These are phyloP conservation scores for Syncerus caffer DNA, from an alignment of 2,797 vertebrate genomes.

Conservation along the genomic window DNA sequence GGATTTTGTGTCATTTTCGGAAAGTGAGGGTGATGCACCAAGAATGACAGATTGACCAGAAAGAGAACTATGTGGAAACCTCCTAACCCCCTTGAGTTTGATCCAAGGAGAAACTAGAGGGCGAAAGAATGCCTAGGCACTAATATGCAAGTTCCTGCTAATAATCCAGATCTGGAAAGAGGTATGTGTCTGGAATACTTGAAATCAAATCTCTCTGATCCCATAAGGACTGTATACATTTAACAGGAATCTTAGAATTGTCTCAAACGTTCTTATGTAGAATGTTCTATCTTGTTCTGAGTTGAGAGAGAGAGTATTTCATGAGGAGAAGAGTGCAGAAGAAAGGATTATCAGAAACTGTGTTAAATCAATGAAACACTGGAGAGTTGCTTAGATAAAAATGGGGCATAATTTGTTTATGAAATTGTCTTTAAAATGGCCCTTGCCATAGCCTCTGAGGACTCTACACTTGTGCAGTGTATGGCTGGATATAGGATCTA, in stretches of 20 bases:
- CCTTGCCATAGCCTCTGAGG: background rate
- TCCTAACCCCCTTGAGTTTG: constrained; percentile 27
- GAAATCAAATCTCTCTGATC: background rate
- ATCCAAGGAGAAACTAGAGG: background rate
- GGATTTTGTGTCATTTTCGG: constrained; percentile 54
- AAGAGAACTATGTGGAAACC: constrained; percentile 49
- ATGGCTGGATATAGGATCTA: background rate
- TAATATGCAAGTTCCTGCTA: background rate
- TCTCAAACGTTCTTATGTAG: background rate
- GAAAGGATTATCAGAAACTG: background rate
- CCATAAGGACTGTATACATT: background rate
- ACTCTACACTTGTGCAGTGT: background rate
- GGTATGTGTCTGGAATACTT: background rate
- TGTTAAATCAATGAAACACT: background rate
- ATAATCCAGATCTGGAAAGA: background rate
- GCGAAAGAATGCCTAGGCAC: background rate
- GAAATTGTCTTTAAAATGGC: background rate
- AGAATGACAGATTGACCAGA: constrained; percentile 44
- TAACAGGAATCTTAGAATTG: background rate
- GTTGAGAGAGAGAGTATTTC: background rate
- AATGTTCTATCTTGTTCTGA: background rate
- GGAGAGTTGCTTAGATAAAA: background rate
- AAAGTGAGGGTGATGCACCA: constrained; percentile 54
- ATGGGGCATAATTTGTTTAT: background rate
- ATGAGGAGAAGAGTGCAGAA: background rate